Evolutionary conservation across 2,113 vertebrate genomes (phyloP).

Genomic region (Psammodynastes pulverulentus): DNA sequence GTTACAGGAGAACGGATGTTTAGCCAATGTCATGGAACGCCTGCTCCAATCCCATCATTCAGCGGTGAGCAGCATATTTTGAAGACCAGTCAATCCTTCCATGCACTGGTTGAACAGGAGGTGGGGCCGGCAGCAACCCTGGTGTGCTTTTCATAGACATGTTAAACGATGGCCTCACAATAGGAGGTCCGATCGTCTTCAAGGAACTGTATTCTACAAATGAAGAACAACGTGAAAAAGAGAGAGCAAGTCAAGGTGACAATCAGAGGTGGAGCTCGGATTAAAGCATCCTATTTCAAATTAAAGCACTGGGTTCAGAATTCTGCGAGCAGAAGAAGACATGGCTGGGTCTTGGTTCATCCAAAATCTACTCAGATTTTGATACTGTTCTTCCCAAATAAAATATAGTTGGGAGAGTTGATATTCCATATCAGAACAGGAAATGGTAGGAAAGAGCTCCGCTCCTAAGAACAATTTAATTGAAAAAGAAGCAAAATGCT

Average conservation of each 20-base stretch:
- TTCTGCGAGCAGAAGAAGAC: not conserved
- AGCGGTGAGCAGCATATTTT: slow-evolving; percentile 83
- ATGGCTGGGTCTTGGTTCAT: not conserved
- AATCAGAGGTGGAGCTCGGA: not conserved
- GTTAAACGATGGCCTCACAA: slow-evolving; percentile 69
- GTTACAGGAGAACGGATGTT: not conserved
- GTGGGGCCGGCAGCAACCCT: slow-evolving; percentile 68
- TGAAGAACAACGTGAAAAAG: not conserved
- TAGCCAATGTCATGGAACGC: not conserved
- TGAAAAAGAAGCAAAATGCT: not conserved
- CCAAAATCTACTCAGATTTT: not conserved
- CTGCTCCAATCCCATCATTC: slow-evolving; percentile 26
- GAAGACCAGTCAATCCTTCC: slow-evolving; percentile 90
- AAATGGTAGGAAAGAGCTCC: not conserved
- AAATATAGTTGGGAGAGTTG: not conserved
- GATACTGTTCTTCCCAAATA: not conserved
- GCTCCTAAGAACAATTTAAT: not conserved
- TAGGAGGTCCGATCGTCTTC: slow-evolving; percentile 76
- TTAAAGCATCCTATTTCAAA: not conserved
- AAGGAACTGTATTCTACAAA: slow-evolving; percentile 82
- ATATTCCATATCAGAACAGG: not conserved
- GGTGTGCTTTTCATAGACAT: slow-evolving; percentile 77
- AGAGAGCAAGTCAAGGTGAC: not conserved
- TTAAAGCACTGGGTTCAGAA: not conserved
- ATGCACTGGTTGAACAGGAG: slow-evolving; percentile 75